Conservation (phyloP, 2,888 invertebrate species). For the Daptonema setosum region DNA sequence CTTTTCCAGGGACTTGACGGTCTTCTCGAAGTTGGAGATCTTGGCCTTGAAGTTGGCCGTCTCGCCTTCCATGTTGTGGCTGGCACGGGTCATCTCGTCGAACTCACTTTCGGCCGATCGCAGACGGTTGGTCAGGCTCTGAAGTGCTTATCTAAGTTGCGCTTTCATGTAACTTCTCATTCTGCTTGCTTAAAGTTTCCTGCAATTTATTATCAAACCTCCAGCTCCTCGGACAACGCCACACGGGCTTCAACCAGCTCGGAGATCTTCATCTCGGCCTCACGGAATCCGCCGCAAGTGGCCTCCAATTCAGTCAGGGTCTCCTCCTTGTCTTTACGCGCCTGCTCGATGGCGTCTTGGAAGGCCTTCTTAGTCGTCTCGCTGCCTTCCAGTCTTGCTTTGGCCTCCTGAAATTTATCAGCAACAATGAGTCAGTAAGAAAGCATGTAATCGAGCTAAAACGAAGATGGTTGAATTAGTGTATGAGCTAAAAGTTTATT, state of each 20-base stretch:
- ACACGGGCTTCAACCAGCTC: not conserved
- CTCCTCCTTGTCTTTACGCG: not conserved
- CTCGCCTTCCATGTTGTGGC: slow-evolving; percentile 60
- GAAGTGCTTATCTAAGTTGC: not conserved
- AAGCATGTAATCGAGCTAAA: too few relatives aligned
- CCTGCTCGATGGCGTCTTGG: not conserved
- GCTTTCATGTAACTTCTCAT: not conserved
- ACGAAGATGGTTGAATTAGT: too few relatives aligned
- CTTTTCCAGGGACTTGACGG: slow-evolving; percentile 25
- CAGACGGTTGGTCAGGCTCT: slow-evolving; percentile 34
- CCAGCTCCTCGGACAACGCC: not conserved
- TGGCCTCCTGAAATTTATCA: not conserved
- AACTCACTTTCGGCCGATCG: slow-evolving; percentile 14
- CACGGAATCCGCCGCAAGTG: not conserved
- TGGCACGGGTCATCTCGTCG: slow-evolving; percentile 4
- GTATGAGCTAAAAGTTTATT: too few relatives aligned
- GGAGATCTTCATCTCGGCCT: not conserved
- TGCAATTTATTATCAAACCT: not conserved
- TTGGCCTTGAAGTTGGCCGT: slow-evolving; percentile 44
- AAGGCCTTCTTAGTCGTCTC: not conserved
- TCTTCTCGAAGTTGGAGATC: slow-evolving; percentile 13
- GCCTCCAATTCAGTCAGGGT: not conserved
- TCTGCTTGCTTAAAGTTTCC: not conserved
- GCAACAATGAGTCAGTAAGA: too few relatives aligned
- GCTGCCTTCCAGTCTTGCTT: not conserved